phyloP scores from a whole-genome alignment of 2,888 invertebrate species.

The Dicroscelio sp. region DNA sequence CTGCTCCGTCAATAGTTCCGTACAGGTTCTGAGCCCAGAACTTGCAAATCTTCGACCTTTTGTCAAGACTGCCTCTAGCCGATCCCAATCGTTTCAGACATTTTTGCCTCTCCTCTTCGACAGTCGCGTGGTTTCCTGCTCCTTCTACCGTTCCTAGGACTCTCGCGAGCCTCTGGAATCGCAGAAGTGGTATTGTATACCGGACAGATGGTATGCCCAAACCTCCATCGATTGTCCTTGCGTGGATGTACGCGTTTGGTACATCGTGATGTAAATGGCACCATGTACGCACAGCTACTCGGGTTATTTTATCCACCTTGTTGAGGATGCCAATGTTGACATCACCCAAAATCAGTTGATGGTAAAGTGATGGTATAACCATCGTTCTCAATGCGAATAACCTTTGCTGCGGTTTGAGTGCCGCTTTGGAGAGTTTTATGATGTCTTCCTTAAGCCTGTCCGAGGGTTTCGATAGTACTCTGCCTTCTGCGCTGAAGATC shows the following conservation, averaged over 20 bases:
- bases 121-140: neutral
- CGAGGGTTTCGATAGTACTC: too few relatives aligned
- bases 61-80: neutral
- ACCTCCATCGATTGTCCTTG: neutral
- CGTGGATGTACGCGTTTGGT: slow-evolving; percentile 87
- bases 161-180: neutral
- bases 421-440: slow-evolving; percentile 41
- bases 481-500: neutral
- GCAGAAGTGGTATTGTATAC: neutral
- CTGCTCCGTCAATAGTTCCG: neutral
- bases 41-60: neutral
- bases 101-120: neutral
- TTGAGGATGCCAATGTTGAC: slow-evolving; percentile 83
- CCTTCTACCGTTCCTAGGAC: neutral
- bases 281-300: slow-evolving; percentile 86
- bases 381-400: slow-evolving; percentile 69
- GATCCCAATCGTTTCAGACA: neutral
- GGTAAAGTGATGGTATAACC: slow-evolving; percentile 65
- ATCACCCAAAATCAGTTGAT: slow-evolving; percentile 88
- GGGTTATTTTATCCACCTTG: slow-evolving; percentile 88
- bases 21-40: neutral
- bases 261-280: slow-evolving; percentile 88
- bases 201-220: slow-evolving; percentile 20
- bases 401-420: slow-evolving; percentile 80
- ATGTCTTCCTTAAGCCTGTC: neutral